A percentile compares a stretch with the other conserved stretches of the same genome.
These are phyloP conservation scores for Ciconia stormi DNA, from an alignment of 2,113 vertebrate species.

Conservation along the genomic window DNA sequence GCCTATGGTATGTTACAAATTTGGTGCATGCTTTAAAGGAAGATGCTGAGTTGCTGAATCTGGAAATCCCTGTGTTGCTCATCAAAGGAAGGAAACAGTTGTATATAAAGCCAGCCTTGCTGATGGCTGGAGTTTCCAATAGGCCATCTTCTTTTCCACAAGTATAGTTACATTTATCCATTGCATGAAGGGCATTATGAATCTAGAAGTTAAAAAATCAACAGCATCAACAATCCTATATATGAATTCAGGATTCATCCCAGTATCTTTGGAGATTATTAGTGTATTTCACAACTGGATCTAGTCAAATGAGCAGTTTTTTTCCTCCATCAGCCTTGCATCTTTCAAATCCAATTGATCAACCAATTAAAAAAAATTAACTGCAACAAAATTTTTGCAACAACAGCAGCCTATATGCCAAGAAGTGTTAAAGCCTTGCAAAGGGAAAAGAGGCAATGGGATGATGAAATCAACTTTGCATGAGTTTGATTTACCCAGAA, in stretches of 20 bases:
- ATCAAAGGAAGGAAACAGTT: neutral
- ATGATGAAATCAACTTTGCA: conserved; percentile 3
- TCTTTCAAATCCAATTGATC: neutral
- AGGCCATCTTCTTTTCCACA: neutral
- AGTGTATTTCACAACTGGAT: neutral
- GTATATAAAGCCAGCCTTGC: neutral
- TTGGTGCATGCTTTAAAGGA: neutral
- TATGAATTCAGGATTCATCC: neutral
- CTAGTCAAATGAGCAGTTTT: neutral
- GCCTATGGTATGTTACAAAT: conserved; percentile 5
- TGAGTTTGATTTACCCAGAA: neutral
- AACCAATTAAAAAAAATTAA: neutral
- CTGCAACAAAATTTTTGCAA: neutral
- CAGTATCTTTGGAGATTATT: neutral
- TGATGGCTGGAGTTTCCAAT: neutral
- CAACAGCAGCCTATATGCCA: neutral
- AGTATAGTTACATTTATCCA: neutral
- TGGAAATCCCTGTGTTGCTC: neutral
- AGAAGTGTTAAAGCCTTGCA: neutral
- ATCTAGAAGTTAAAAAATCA: neutral
- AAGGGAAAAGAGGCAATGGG: neutral
- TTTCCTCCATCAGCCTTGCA: neutral
- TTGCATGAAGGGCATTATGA: neutral
- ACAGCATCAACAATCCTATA: neutral
- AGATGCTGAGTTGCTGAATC: conserved; percentile 20